phyloP scores from a whole-genome alignment of 2,113 vertebrate genomes.

The Erpornis zantholeuca region DNA sequence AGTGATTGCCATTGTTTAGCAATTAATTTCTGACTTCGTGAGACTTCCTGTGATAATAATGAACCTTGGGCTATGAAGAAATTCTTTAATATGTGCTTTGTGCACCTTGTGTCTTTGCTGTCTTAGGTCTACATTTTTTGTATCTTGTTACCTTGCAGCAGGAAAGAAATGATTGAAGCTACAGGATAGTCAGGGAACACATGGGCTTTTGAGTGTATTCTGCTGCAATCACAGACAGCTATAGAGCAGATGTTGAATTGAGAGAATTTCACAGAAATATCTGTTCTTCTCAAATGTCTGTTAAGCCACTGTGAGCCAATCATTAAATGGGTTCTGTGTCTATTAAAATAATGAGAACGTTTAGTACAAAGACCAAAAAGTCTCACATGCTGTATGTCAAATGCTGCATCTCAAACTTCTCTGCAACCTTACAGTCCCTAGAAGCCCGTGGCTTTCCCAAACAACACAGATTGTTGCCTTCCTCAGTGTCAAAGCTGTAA shows the following conservation, averaged over 20 bases:
- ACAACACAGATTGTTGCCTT: neutral
- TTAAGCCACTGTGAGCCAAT: neutral
- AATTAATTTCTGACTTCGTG: constrained; percentile 17
- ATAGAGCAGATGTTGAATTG: neutral
- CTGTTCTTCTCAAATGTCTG: rapidly evolving
- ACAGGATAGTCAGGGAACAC: neutral
- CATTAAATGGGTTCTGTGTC: neutral
- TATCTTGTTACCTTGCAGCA: neutral
- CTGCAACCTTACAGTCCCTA: neutral
- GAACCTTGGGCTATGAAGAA: neutral
- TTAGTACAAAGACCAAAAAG: neutral
- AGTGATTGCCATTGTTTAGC: neutral
- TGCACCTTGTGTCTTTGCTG: neutral
- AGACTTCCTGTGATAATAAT: neutral
- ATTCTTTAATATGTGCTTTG: neutral
- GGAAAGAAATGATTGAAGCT: neutral
- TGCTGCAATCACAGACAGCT: neutral
- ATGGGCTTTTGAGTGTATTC: neutral
- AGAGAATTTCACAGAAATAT: neutral
- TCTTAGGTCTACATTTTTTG: neutral
- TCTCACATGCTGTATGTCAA: neutral
- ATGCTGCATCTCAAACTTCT: neutral
- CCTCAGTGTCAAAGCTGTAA: neutral
- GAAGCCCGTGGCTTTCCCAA: neutral
- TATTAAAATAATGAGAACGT: neutral